Base-by-base conservation (phyloP, 1,140 invertebrate genomes). In the Drosophila busckii region DNA sequence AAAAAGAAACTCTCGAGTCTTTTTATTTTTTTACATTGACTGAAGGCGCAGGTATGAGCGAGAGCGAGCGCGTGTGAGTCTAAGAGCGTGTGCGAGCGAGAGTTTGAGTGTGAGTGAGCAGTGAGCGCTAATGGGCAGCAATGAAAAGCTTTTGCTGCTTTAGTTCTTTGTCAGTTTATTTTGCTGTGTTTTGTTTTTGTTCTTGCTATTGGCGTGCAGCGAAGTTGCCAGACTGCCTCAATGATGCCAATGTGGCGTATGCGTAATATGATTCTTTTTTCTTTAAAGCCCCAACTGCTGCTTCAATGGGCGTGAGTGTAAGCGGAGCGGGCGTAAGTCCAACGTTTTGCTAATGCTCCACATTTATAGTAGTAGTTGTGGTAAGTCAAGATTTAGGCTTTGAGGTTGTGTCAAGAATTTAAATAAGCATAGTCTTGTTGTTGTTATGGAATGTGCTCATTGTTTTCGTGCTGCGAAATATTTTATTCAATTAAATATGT, bases 201-300 rank as follows among this genome's bases (percentile, higher is more conserved):
- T 58, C 38, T n/a, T n/a, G n/a, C n/a, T n/a, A n/a, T n/a, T 44
- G 20, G 38, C 46, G 52, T 49, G 31, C 49, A 31, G 46, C 63
- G 22, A 80, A 49, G 75, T 80, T 80, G 64, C 75, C 73, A 82
- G 75, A 80, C 75, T 60, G 61, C 55, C 53, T 58, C 63, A 52
- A 50, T n/a, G n/a, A n/a, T 56, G 58, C 34, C 62, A 37, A 82
- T 29, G 60, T 54, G 64, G 75, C 75, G 73, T 73, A 82, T 82
- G 75, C 73, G 75, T 82, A 82, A 80, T 82, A 64, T 46, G 54
- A 25, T 67, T 64, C 50, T 73, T 49, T 49, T 10, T 63, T 26
- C 49, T 50, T 46, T 31, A 31, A 50, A 76, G 52, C 67, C 19
- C 26, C 10, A 68, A 78, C 31, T 53, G 41, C 46, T 49, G 22